Evolutionary conservation across 2,797 vertebrate genomes (phyloP).

Genomic region (Hydrolagus colliei): DNA sequence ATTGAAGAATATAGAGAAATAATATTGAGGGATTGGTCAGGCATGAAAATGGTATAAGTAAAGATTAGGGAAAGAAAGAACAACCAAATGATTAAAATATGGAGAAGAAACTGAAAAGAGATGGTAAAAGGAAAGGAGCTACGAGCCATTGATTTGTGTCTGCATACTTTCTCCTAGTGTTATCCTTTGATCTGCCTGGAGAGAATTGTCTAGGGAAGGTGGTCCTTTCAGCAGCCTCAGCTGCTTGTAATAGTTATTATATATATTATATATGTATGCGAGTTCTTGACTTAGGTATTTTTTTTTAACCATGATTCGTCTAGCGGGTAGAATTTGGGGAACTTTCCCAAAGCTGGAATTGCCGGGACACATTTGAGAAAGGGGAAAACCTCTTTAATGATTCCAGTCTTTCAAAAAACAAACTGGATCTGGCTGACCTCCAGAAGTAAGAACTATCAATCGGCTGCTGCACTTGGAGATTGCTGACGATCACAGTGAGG

Average conservation of each 20-base stretch:
- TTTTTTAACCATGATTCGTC: neutral
- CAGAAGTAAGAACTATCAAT: neutral
- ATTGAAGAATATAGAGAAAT: neutral
- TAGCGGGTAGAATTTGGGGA: neutral
- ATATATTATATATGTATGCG: neutral
- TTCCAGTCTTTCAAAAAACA: neutral
- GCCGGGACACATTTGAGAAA: neutral
- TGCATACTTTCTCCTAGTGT: conserved; percentile 5
- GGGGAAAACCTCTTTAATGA: neutral
- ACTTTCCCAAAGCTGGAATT: neutral
- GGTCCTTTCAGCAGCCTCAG: neutral
- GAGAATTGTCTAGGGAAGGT: neutral
- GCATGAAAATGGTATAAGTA: neutral
- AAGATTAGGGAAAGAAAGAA: conserved; percentile 1
- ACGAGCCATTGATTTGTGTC: conserved; percentile 1
- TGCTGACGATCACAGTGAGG: neutral
- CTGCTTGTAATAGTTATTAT: neutral
- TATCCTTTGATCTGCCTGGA: conserved; percentile 22
- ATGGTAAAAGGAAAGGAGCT: neutral
- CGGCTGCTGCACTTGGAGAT: conserved; percentile 14
- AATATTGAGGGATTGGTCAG: neutral
- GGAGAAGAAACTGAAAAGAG: neutral
- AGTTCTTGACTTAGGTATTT: neutral
- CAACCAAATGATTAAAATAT: neutral
- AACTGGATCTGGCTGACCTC: neutral